phyloP scores from a whole-genome alignment of 1,140 invertebrate genomes.

The Onthophagus taurus region DNA sequence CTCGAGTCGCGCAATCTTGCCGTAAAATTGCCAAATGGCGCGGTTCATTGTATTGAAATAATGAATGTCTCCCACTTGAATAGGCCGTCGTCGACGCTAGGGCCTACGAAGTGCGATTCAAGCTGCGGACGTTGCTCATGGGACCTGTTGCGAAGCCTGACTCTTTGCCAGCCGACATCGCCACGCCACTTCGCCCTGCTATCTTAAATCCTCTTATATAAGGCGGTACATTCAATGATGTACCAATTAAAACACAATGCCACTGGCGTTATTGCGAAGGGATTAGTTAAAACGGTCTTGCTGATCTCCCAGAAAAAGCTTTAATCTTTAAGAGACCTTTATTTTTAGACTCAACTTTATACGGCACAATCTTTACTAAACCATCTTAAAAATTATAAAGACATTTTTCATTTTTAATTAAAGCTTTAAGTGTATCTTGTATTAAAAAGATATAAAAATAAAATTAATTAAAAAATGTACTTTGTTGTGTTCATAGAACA shows the following conservation, averaged over 20 bases:
- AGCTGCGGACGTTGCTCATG: neutral
- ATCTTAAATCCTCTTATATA: slow-evolving; percentile 1
- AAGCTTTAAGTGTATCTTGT: no score
- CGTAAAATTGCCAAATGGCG: slow-evolving; percentile 38
- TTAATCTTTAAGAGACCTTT: no score
- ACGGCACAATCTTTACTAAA: no score
- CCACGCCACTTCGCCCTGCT: neutral
- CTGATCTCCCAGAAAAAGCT: no score
- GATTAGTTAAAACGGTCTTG: no score
- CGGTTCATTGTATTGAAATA: slow-evolving; percentile 37
- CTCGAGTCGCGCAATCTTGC: slow-evolving; percentile 22
- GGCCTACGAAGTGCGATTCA: slow-evolving; percentile 4
- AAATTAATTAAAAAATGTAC: no score
- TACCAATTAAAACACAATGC: neutral
- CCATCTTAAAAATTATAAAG: no score
- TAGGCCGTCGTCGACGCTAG: neutral
- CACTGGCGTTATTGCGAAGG: no score
- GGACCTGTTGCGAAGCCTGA: slow-evolving; percentile 13
- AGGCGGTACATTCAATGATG: neutral
- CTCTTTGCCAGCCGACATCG: neutral
- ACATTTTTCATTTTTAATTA: no score
- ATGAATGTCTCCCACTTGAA: slow-evolving; percentile 31
- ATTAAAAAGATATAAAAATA: no score
- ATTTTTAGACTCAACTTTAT: no score
- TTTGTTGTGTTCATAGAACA: no score